Base-by-base conservation (phyloP, 2,113 vertebrate species). In the Regulus satrapa region DNA sequence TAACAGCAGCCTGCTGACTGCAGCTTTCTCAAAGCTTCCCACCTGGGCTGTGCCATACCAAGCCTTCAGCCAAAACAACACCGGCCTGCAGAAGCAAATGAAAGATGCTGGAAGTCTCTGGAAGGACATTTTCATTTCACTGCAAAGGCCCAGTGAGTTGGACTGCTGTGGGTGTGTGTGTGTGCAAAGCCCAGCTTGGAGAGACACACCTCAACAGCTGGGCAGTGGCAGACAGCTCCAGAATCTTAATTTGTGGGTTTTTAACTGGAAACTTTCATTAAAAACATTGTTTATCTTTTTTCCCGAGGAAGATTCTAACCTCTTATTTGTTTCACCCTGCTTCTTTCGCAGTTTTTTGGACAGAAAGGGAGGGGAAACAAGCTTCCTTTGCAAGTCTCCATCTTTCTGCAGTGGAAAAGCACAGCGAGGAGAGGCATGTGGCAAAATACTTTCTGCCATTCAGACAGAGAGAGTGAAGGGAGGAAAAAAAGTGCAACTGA, bases 1-100 rank as follows among this genome's bases (percentile, higher is more conserved):
- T 46, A 91, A 72, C 51, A 91, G 80, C 58, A 73, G 41, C 75
- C 68, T 77, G 86, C 77, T 86, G 89, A 55, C 40, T 43, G 69
- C 46, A n/a, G 66, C 58, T 93, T 73, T 85, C 93, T 25, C 82
- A 54, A 5, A 1, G 26, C 41, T 51, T 58, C 62, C 67, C 74
- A 58, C 26, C 69, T 55, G 2, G 8, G 24, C 19, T 49, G 76
- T 17, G 3, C 64, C 80, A 56, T 52, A 7, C 31, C 88, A 67
- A 1, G 7, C 17, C 67, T 66, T 49, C 81, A 71, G 58, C 62
- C 81, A 66, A 34, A 64, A 52, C 40, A 56, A 7, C 2, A 1
- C 20, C 0, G 1, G 29, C 38, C n/a, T 12, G 4, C 23, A 64
- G 68, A 25, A 61, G 49, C 31, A 69, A 66, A 28, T 1, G 1